These are phyloP conservation scores for Drosophila quadrilineata DNA, from an alignment of 1,140 invertebrate species.

Conservation along the genomic window DNA sequence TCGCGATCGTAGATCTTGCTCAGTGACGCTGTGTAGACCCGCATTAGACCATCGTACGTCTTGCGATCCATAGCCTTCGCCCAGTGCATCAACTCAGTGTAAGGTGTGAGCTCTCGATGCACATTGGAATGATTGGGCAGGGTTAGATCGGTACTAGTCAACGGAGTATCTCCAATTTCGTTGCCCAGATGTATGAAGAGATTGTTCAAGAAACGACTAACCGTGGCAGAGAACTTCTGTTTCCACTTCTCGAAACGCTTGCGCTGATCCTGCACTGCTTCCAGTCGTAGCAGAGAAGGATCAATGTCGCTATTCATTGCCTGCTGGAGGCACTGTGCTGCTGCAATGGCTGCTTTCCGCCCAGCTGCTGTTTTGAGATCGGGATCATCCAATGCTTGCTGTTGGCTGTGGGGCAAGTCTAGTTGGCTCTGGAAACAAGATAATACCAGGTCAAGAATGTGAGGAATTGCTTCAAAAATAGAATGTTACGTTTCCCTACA, in stretches of 20 bases:
- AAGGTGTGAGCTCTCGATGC: conserved; percentile 91
- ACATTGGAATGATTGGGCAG: conserved; percentile 89
- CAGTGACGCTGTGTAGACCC: conserved; percentile 90
- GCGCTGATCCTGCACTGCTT: conserved; percentile 93
- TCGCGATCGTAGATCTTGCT: conserved; percentile 93
- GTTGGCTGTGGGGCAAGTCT: conserved; percentile 87
- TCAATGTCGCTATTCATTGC: conserved; percentile 89
- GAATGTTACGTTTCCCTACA: conserved; percentile 82
- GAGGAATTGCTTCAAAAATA: neutral
- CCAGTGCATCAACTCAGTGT: conserved; percentile 95
- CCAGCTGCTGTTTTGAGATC: conserved; percentile 89
- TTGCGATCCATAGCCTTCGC: conserved; percentile 91
- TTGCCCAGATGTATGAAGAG: conserved; percentile 94
- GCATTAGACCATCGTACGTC: conserved; percentile 89
- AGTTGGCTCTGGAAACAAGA: conserved; percentile 84
- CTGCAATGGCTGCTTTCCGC: conserved; percentile 88
- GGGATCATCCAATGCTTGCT: conserved; percentile 87
- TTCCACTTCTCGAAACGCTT: conserved; percentile 92
- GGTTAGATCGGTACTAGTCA: conserved; percentile 83
- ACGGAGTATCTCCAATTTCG: conserved; percentile 81
- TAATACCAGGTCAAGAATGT: too few relatives aligned
- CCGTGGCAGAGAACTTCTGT: conserved; percentile 91
- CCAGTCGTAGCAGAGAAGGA: conserved; percentile 86
- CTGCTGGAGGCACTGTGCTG: conserved; percentile 89
- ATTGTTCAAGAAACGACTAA: conserved; percentile 95